phyloP scores from a whole-genome alignment of 2,113 vertebrate species.

The Oncorhynchus clarkii region DNA sequence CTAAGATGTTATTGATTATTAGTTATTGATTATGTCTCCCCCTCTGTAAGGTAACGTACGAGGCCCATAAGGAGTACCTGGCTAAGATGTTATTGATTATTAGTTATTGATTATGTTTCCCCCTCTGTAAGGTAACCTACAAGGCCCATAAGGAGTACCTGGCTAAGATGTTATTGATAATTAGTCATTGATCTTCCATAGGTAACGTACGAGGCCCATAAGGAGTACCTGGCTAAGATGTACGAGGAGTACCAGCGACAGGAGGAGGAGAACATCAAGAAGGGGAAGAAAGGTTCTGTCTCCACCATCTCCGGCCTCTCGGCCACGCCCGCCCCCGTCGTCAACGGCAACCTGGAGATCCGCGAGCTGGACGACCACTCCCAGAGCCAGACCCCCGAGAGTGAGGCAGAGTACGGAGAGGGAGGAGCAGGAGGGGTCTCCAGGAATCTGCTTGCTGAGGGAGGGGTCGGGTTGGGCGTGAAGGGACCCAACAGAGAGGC shows the following conservation, averaged over 20 bases:
- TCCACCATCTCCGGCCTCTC: conserved; percentile 98
- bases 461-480: conserved; percentile 43
- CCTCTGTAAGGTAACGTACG: conserved; percentile 88
- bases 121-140: conserved; percentile 72
- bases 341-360: conserved; percentile 92
- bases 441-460: conserved; percentile 87
- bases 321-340: conserved; percentile 81
- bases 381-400: conserved; percentile 96
- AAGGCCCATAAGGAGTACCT: background rate
- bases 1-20: background rate
- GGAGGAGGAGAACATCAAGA: conserved; percentile 98
- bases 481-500: conserved; percentile 85
- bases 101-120: no score
- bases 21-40: background rate
- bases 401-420: conserved; percentile 92
- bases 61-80: conserved; percentile 36
- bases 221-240: conserved; percentile 98
- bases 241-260: conserved; percentile 98
- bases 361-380: conserved; percentile 92
- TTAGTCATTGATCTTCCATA: background rate
- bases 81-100: no score
- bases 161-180: conserved; percentile 21
- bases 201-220: conserved; percentile 98
- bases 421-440: conserved; percentile 60
- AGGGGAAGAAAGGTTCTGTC: conserved; percentile 96